Evolutionary conservation across 2,113 vertebrate genomes (phyloP), one percentile per base, ranked within the genome.

Genomic region (Marmota monax): DNA sequence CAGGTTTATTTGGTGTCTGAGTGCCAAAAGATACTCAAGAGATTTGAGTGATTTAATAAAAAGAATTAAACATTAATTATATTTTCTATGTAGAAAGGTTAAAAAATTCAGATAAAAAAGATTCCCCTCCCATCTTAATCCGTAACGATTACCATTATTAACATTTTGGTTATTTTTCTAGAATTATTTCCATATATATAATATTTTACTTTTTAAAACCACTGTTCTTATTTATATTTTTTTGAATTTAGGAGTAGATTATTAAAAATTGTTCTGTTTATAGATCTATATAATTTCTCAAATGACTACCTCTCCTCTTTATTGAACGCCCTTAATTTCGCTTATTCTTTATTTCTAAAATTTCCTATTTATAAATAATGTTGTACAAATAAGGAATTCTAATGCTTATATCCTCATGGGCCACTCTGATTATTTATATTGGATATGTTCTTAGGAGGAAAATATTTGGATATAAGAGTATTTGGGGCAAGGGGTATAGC

Each of bases 11-110:
- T 61, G 84, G 18, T 17, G 51, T n/a, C 61, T 67, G 58, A 84
- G 2, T 94, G 34, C 84, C 70, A 95, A 93, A 65, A 93, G 93
- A 48, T 95, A 80, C 22, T 82, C 67, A 74, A 45, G 20, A 87
- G n/a, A 53, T 67, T 90, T 79, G 11, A 61, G 22, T 85, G 88
- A 77, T 65, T 92, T 84, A 91, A 80, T 95, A 70, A 93, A 95
- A 90, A 84, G 48, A 63, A 61, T 69, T 37, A 82, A 72, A 51
- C 13, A 78, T 80, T 63, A 84, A 39, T 88, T 48, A 14, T 89
- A 51, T 86, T 94, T 92, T 85, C 42, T 72, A 7, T 56, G 10
- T 82, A 48, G 72, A n/a, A 92, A 51, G 17, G 37, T 74, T 83
- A 92, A 12, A 80, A 17, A 63, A 48, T 93, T 73, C 72, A 78